These are phyloP conservation scores for Eulemur rufifrons DNA, from an alignment of 2,113 vertebrate species.

Conservation along the genomic window DNA sequence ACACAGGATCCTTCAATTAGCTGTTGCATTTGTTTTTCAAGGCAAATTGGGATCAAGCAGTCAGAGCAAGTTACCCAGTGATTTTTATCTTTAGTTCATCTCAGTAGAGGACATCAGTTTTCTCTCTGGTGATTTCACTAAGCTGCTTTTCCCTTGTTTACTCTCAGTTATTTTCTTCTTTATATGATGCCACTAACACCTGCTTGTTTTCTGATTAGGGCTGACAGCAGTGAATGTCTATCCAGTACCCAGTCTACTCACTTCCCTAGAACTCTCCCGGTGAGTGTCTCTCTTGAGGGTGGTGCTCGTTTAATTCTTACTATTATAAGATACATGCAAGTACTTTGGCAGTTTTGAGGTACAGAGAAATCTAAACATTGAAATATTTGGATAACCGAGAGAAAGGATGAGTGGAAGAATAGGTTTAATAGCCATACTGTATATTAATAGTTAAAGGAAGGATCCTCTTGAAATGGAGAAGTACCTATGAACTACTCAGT, in stretches of 20 bases:
- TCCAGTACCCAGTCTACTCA: constrained; percentile 92
- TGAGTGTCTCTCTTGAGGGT: constrained; percentile 82
- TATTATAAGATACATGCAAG: not conserved
- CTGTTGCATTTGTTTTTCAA: constrained; percentile 7
- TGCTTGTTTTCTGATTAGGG: constrained; percentile 84
- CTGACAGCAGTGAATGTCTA: constrained; percentile 92
- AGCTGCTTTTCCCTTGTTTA: constrained; percentile 42
- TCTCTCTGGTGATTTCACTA: not conserved
- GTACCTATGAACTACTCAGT: not conserved
- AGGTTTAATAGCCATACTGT: not conserved
- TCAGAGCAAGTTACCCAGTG: not conserved
- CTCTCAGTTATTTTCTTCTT: not conserved
- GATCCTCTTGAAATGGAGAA: not conserved
- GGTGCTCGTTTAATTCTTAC: not conserved
- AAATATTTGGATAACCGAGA: not conserved
- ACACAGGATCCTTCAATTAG: not conserved
- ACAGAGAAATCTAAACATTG: not conserved
- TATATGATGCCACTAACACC: constrained; percentile 39
- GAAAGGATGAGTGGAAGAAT: not conserved
- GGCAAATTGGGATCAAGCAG: not conserved
- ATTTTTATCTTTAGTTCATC: not conserved
- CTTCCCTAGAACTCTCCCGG: constrained; percentile 93
- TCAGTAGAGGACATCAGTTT: not conserved
- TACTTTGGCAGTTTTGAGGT: not conserved
- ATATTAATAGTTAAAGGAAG: not conserved